These are phyloP conservation scores for Drosophila suboccidentalis DNA, from an alignment of 2,888 invertebrate genomes.

Conservation along the genomic window DNA sequence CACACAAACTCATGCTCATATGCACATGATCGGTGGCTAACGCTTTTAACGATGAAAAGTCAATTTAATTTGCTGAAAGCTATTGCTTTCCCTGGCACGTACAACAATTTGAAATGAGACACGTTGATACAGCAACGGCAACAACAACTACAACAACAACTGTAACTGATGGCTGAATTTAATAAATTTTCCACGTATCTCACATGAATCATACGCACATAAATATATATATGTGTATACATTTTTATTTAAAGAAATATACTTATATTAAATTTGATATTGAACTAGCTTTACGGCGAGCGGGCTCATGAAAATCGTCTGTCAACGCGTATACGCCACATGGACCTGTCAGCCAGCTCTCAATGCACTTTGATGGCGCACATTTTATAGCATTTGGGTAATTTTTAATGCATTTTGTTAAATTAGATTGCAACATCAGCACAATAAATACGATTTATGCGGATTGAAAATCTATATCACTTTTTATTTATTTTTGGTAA, in stretches of 20 bases:
- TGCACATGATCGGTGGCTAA: conserved; percentile 1
- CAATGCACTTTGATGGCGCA: conserved; percentile 15
- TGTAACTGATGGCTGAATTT: conserved; percentile 66
- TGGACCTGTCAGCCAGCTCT: conserved; percentile 22
- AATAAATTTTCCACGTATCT: conserved; percentile 63
- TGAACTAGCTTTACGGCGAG: conserved; percentile 6
- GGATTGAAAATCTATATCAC: conserved; percentile 64
- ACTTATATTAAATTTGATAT: conserved; percentile 14
- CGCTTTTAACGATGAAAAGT: conserved; percentile 47
- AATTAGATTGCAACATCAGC: conserved; percentile 41
- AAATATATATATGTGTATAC: neutral
- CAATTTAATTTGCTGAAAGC: conserved; percentile 76
- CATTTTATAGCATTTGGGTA: conserved; percentile 1
- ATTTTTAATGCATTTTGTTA: conserved; percentile 46
- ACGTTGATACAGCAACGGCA: conserved; percentile 46
- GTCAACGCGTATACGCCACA: conserved; percentile 53
- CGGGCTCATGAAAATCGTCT: conserved; percentile 46
- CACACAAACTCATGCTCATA: neutral
- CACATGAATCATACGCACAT: conserved; percentile 22
- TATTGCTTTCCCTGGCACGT: conserved; percentile 69
- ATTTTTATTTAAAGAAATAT: conserved; percentile 7
- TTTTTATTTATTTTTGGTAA: neutral
- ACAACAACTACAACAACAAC: conserved; percentile 31
- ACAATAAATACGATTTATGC: conserved; percentile 58
- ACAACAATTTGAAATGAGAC: conserved; percentile 71